phyloP scores from a whole-genome alignment of 2,797 vertebrate genomes.

The Hapalemur alaotrensis region DNA sequence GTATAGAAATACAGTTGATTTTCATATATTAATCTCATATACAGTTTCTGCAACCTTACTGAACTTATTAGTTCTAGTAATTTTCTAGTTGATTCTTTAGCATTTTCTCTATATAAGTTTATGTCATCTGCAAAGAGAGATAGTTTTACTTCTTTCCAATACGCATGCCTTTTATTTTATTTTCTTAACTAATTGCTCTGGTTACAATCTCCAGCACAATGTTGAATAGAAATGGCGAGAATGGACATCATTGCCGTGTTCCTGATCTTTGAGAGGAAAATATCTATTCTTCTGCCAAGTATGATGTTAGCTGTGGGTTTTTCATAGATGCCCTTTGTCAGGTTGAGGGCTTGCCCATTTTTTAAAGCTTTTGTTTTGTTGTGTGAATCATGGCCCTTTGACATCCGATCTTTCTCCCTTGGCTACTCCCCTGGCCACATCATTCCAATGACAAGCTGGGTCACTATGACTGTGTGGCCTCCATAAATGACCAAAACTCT shows the following conservation, averaged over 20 bases:
- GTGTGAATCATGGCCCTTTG: not conserved
- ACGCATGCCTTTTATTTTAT: not conserved
- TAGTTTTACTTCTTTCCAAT: not conserved
- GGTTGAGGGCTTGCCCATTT: not conserved
- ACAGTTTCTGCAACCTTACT: not conserved
- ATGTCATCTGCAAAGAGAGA: not conserved
- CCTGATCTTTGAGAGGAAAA: not conserved
- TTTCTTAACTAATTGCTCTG: not conserved
- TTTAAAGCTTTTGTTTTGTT: not conserved
- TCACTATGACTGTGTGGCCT: not conserved
- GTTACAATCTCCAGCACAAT: not conserved
- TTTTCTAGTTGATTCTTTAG: not conserved
- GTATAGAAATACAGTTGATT: not conserved
- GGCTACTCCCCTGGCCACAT: not conserved
- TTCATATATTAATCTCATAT: not conserved
- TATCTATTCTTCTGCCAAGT: not conserved
- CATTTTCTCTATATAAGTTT: not conserved
- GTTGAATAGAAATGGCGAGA: not conserved
- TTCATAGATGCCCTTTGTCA: not conserved
- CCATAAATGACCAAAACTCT: not conserved
- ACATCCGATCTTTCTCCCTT: not conserved
- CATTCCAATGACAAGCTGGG: not conserved
- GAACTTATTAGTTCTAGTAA: not conserved
- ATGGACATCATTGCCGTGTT: not conserved
- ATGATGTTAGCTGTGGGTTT: not conserved